A percentile compares a stretch with the other conserved stretches of the same genome.
Evolutionary conservation across 2,888 invertebrate species (phyloP).

Genomic region (Agriopis leucophaearia): DNA sequence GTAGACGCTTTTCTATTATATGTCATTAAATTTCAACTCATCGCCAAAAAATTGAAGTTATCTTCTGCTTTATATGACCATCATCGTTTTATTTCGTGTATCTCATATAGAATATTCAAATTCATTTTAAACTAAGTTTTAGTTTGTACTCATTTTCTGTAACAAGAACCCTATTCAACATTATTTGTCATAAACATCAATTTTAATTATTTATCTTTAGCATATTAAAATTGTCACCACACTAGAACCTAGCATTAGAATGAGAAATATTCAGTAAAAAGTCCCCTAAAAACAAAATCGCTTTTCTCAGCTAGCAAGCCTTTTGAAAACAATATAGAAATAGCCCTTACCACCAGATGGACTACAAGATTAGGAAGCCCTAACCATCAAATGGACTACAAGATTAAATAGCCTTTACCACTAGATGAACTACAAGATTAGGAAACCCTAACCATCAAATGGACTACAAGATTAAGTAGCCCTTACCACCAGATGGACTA

Average conservation of each 20-base stretch:
- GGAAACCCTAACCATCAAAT: background rate
- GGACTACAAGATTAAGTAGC: background rate
- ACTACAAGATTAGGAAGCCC: no score
- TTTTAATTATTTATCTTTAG: no score
- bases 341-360: no score
- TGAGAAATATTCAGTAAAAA: no score
- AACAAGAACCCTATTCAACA: conserved; percentile 9
- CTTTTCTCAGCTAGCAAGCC: no score
- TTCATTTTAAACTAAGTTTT: conserved; percentile 14
- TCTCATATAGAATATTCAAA: conserved; percentile 14
- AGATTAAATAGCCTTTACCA: no score
- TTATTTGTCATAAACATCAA: conserved; percentile 1
- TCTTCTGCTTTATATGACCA: conserved; percentile 35
- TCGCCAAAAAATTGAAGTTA: conserved; percentile 37
- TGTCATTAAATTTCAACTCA: background rate
- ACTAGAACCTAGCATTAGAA: no score
- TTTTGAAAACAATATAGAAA: background rate
- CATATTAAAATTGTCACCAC: no score
- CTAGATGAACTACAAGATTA: no score
- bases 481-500: no score
- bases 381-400: no score
- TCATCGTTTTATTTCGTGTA: conserved; percentile 34
- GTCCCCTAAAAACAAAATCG: no score
- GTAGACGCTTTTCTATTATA: background rate
- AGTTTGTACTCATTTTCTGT: conserved; percentile 60